Evolutionary conservation across 37 sponge, comb jelly and placozoan genomes (phyloP).

Genomic region (Ephydatia muelleri): DNA sequence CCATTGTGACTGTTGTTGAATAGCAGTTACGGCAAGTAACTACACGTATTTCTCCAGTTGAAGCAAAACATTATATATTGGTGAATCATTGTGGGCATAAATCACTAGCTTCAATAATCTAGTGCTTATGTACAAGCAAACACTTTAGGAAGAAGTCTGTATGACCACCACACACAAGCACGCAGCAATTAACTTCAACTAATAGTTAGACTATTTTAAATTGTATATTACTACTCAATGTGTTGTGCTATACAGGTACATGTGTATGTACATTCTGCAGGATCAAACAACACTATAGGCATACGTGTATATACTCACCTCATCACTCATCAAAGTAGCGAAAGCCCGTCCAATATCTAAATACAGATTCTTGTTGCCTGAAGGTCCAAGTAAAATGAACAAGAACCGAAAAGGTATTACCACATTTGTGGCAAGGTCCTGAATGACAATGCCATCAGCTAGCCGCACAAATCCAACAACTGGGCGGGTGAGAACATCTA

Average conservation of each 20-base stretch:
- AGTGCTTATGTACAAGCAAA: neutral
- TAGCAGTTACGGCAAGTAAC: neutral
- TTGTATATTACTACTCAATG: neutral
- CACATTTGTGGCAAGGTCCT: conserved; percentile 76
- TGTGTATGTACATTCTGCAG: neutral
- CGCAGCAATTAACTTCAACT: neutral
- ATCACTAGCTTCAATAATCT: neutral
- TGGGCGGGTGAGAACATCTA: conserved; percentile 80
- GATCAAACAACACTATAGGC: neutral
- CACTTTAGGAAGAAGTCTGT: neutral
- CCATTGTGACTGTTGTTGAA: neutral
- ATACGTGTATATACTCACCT: conserved; percentile 47
- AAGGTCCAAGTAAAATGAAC: conserved; percentile 91
- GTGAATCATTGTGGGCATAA: neutral
- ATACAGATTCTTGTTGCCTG: conserved; percentile 67
- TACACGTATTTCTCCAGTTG: neutral
- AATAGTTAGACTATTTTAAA: neutral
- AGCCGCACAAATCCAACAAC: conserved; percentile 95
- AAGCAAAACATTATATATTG: neutral
- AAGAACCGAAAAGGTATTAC: conserved; percentile 95
- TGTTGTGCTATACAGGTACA: conserved; percentile 1
- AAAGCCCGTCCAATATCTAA: conserved; percentile 92
- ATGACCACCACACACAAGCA: neutral
- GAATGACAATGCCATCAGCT: conserved; percentile 61
- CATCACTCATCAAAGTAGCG: conserved; percentile 91